Base-by-base conservation (phyloP, 2,113 vertebrate species). In the Empidonax alnorum region DNA sequence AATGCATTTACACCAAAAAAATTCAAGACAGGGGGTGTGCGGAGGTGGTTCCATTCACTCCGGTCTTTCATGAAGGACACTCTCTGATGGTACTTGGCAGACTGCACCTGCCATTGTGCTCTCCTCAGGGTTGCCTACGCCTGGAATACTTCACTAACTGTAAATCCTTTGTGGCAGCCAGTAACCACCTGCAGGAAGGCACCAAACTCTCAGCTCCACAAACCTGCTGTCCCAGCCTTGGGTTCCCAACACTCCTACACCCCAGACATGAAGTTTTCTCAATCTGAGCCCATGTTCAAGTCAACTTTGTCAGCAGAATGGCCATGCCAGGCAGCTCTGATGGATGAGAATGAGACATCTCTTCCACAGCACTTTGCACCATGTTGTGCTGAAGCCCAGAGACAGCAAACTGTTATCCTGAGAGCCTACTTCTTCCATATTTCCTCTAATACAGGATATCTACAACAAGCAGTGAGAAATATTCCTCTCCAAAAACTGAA, bases 161-260 rank as follows among this genome's bases (percentile, higher is more conserved):
- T 49, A 65, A 77, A 68, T 52, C 59, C 28, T 33, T 82, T 15
- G 31, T 15, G 33, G 37, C 7, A 52, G 33, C 42, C 35, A 58
- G 44, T 18, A 67, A 24, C 20, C 1, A 0, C 27, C 30, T 44
- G 14, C 6, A 47, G 56, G 23, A 61, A 87, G 20, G 17, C 27
- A 50, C 8, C 27, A 33, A 7, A 28, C 1, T 5, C 30, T 23
- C 2, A 0, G 37, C 25, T 41, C 16, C 37, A 14, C 16, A 66
- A n/a, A 13, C 7, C 18, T 5, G 11, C 23, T 58, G 35, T 11
- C 17, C 24, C 39, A 68, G 59, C 28, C 13, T 50, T 18, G 31
- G 9, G 10, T 56, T 89, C n/a, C 24, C 16, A 31, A 5, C 23
- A 67, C 58, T 30, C 25, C 41, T 53, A 33, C 3, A 42, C 19